Conservation (phyloP, 2,888 invertebrate genomes). For the Bugulina stolonifera region DNA sequence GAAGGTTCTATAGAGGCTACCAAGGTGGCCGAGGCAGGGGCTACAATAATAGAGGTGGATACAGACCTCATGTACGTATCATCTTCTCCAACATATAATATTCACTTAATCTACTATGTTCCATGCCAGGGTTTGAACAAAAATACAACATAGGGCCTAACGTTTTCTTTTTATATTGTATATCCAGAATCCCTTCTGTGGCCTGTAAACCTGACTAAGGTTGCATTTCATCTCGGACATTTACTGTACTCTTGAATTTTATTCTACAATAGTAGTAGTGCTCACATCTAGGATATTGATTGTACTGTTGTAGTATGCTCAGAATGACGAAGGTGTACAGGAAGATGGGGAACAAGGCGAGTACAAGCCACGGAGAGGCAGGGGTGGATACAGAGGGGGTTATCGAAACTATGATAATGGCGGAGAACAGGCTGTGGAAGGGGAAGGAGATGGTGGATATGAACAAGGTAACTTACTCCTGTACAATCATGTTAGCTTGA, state of each 20-base stretch:
- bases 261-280: no score
- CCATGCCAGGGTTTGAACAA: no score
- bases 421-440: not conserved
- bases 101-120: no score
- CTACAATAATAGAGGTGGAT: constrained; percentile 28
- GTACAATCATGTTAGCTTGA: no score
- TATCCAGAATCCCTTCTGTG: no score
- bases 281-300: no score
- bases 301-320: not conserved
- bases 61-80: constrained; percentile 1
- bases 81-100: no score
- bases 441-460: not conserved
- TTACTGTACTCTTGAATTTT: no score
- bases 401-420: not conserved
- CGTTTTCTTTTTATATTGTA: no score
- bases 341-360: constrained; percentile 24
- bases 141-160: no score
- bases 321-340: constrained; percentile 26
- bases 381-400: constrained; percentile 10
- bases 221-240: no score
- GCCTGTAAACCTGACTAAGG: no score
- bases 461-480: not conserved
- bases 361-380: not conserved
- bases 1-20: constrained; percentile 30
- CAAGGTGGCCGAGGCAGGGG: constrained; percentile 30